Base-by-base conservation (phyloP, 2,113 vertebrate genomes). In the Mormyrus iriodes region DNA sequence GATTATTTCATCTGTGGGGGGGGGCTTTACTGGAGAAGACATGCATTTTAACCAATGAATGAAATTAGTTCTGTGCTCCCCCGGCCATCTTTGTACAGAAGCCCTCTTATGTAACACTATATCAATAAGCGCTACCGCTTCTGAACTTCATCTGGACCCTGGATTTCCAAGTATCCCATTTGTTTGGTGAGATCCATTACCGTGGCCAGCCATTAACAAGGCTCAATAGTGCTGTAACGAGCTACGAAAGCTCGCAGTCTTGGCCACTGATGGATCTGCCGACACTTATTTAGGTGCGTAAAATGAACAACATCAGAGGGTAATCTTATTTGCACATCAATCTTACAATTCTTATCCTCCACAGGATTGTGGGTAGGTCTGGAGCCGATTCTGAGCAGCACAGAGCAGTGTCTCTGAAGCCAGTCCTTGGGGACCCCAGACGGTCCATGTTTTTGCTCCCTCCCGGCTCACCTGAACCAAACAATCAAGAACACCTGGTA, bases 1-100 rank as follows among this genome's bases (percentile, higher is more conserved):
- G 84, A 89, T 89, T 86, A 88, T 79, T 89, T 88, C 85, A 87
- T 69, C 65, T 88, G 61, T 88, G 31, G 31, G 46, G 27, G 49
- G 44, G 21, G 88, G 9, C 1, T 2, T 1, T 79, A 48, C 44
- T 48, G 61, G 21, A 65, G 24, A 49, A 76, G 88, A 76, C 35
- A 44, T 3, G 39, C 44, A 42, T 76, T 88, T 88, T 69, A 88
- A 51, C 69, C 13, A 65, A 79, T 35, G 9, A 21, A 46, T 19
- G n/a, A 52, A n/a, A 48, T 17, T 19, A 4, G 31, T 49, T 49
- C n/a, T 27, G 12, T 48, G 19, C 61, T 31, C 61, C 61, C n/a
- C 35, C 35, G 4, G 73, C 35, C 35, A 3, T 46, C 87, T 27
- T 48, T 27, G 21, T 31, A 7, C 83, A 27, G 46, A 51, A 48